Evolutionary conservation across 2,797 vertebrate genomes (phyloP).

Genomic region (Limnodromus scolopaceus): DNA sequence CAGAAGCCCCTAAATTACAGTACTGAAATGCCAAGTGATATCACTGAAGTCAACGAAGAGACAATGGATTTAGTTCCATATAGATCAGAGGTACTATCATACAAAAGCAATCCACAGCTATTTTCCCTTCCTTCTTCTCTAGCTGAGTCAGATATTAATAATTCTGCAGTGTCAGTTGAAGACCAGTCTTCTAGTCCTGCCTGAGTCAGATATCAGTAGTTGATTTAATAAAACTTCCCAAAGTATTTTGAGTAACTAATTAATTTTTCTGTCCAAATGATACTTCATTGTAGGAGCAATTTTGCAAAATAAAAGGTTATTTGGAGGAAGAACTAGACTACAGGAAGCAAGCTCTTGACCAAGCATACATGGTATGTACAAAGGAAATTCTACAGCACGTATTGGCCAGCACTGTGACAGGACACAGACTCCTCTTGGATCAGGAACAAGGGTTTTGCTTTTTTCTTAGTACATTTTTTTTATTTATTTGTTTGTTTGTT

Average conservation of each 20-base stretch:
- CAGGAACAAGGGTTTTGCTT: background rate
- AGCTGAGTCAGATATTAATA: background rate
- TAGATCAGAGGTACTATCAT: background rate
- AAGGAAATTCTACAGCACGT: background rate
- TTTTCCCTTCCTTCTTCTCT: background rate
- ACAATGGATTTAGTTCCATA: background rate
- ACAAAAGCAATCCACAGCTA: background rate
- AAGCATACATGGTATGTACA: conserved; percentile 93
- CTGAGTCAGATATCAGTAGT: background rate
- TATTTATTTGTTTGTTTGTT: background rate
- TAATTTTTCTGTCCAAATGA: conserved; percentile 25
- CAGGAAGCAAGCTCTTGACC: conserved; percentile 96
- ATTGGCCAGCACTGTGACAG: background rate
- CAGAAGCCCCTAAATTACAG: background rate
- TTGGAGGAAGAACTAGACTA: conserved; percentile 98
- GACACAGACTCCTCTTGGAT: background rate
- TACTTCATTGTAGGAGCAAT: conserved; percentile 88
- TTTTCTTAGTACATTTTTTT: background rate
- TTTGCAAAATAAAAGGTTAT: conserved; percentile 99
- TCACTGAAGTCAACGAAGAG: background rate
- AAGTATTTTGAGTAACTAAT: background rate
- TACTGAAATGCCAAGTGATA: background rate
- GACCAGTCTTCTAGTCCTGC: background rate
- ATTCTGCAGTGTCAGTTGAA: background rate
- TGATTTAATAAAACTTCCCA: background rate